Base-by-base conservation (phyloP, 2,888 invertebrate species). In the Hirtodrosophila trivittata region DNA sequence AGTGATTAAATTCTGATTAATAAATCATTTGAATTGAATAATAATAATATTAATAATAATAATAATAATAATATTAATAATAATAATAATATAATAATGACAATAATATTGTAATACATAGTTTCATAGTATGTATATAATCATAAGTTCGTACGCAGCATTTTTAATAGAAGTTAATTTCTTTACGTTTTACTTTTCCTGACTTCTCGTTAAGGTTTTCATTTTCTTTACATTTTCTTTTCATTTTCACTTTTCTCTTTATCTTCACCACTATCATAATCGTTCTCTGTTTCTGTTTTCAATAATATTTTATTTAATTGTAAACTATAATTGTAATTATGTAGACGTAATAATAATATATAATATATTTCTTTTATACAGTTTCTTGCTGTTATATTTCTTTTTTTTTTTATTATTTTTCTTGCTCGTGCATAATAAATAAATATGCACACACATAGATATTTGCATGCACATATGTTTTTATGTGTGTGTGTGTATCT, bases 111-210 rank as follows among this genome's bases (percentile, higher is more conserved):
- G 51, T 68, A 66, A 73, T 70, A 74, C 68, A 72, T 59, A 69
- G 58, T 77, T 41, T 63, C 71, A 66, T 78, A 86, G 83, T 83
- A 80, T 82, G 77, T 68, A 78, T 80, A 69, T 83, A 80, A 86
- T 87, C 89, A 88, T 89, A 88, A 89, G 89, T 89, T 88, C 87
- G 78, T 87, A 88, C 88, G 88, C 88, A 88, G 89, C 88, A 86
- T 80, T 85, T 42, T 80, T 76, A 43, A 28, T n/a, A 28, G 28
- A n/a, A 28, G 35, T 37, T 42, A 16, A 26, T 41, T 25, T 38
- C 3, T 21, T 16, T 26, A 16, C 25, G 32, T 50, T 18, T 33
- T 47, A n/a, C n/a, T n/a, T n/a, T n/a, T n/a, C n/a, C n/a, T n/a
- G n/a, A n/a, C n/a, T n/a, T n/a, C n/a, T n/a, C n/a, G n/a, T 25